Evolutionary conservation across 1,140 invertebrate genomes (phyloP), one percentile per base, ranked within the genome.

Genomic region (Zaprionus gabonicus): DNA sequence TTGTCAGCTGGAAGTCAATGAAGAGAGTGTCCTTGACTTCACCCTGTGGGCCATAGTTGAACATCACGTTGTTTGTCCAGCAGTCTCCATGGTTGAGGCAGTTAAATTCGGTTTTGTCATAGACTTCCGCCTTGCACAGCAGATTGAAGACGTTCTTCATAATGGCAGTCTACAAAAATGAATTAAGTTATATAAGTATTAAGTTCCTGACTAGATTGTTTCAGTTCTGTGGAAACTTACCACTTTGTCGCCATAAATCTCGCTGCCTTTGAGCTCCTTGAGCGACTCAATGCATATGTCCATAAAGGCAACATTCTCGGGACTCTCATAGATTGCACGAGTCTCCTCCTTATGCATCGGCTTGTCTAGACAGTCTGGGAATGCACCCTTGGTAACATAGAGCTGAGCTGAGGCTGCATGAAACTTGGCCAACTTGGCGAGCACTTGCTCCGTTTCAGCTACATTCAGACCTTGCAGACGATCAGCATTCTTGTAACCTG

Each of bases 31-130:
- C 77, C 7, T 56, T 57, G 17, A 81, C 58, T 13, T 82, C 36
- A 1, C 68, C 78, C 3, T 67, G 12, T 1, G 76, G 53, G 36
- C 70, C 59, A 64, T 93, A 87, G 23, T 79, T 70, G 67, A 93
- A 93, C 38, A 93, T 55, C 3, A 93, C 72, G 63, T 93, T 93
- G 62, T 92, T 76, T 25, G 59, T 73, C 77, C 73, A 80, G n/a
- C 93, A 93, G 77, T 95, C 95, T 17, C 95, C 95, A 60, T 95
- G 95, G 78, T 94, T 94, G 10, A 95, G 84, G 3, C 95, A 94
- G 66, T 94, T 93, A 66, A 95, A 95, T 38, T 93, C 92, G 15
- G 12, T 53, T 4, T 59, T 28, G 49, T 78, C 76, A n/a, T 68
- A 78, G 6, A 23, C 7, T 10, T 59, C 57, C 10, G 27, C 55